phyloP scores from a whole-genome alignment of 2,888 invertebrate genomes.

The Cephus pulcher region DNA sequence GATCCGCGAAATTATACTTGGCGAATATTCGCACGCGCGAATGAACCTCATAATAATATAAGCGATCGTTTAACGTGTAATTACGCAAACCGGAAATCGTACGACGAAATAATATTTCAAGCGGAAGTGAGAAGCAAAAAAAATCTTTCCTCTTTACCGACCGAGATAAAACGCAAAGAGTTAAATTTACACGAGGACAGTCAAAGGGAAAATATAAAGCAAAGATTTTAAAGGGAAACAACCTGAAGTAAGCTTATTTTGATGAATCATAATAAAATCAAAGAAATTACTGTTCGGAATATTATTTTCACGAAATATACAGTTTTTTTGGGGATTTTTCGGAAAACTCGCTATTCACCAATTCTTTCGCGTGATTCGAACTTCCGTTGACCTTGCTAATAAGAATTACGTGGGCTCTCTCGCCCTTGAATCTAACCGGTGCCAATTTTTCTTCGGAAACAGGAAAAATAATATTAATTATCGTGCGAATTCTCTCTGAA shows the following conservation, averaged over 20 bases:
- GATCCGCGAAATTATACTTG: conserved; percentile 4
- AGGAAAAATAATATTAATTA: not conserved
- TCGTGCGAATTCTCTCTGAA: not conserved
- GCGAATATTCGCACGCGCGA: not conserved
- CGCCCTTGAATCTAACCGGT: not conserved
- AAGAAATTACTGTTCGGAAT: not conserved
- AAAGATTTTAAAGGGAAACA: not conserved
- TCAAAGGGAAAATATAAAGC: not conserved
- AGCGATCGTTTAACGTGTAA: not conserved
- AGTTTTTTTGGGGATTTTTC: not conserved
- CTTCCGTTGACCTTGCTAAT: not conserved
- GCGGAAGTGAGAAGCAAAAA: not conserved
- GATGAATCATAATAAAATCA: not conserved
- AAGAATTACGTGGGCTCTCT: not conserved
- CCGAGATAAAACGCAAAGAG: not conserved
- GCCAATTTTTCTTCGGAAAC: not conserved
- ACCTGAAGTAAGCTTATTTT: not conserved
- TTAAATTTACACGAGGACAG: not conserved
- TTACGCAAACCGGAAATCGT: not conserved
- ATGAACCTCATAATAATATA: not conserved
- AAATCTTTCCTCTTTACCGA: not conserved
- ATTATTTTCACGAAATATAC: not conserved
- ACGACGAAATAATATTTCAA: not conserved
- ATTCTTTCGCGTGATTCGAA: not conserved
- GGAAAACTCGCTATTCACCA: not conserved